A percentile compares a stretch with the other conserved stretches of the same genome.
These are phyloP conservation scores for Chloropsis cyanopogon DNA, from an alignment of 2,113 vertebrate species.

Conservation along the genomic window DNA sequence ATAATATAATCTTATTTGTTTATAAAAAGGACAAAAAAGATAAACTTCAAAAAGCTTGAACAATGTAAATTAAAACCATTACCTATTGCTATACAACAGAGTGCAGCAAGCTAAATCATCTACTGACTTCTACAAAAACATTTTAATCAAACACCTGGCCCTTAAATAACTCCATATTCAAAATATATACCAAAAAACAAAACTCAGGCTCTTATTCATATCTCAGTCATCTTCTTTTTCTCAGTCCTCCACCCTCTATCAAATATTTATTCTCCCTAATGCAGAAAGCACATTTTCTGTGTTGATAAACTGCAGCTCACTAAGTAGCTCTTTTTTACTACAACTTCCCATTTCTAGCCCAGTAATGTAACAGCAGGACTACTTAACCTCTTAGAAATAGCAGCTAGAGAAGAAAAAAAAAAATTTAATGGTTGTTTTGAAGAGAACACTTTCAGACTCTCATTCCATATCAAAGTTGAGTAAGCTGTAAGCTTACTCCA, in stretches of 20 bases:
- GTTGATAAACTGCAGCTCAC: neutral
- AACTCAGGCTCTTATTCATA: neutral
- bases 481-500: too few relatives aligned
- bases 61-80: neutral
- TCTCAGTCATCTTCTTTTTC: neutral
- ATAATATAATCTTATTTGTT: neutral
- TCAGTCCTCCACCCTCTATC: neutral
- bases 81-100: neutral
- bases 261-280: neutral
- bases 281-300: neutral
- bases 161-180: neutral
- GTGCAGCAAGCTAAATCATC: neutral
- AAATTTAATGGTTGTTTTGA: neutral
- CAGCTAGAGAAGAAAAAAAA: neutral
- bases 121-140: neutral
- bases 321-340: neutral
- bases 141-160: neutral
- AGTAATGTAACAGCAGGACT: neutral
- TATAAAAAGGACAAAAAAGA: neutral
- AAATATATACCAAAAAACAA: neutral
- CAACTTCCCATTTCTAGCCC: neutral
- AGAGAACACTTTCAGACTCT: neutral
- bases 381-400: neutral
- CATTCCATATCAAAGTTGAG: neutral
- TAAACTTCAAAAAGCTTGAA: neutral